Evolutionary conservation across 2,888 invertebrate genomes (phyloP), one percentile per base, ranked within the genome.

Genomic region (Creontiades dilutus): DNA sequence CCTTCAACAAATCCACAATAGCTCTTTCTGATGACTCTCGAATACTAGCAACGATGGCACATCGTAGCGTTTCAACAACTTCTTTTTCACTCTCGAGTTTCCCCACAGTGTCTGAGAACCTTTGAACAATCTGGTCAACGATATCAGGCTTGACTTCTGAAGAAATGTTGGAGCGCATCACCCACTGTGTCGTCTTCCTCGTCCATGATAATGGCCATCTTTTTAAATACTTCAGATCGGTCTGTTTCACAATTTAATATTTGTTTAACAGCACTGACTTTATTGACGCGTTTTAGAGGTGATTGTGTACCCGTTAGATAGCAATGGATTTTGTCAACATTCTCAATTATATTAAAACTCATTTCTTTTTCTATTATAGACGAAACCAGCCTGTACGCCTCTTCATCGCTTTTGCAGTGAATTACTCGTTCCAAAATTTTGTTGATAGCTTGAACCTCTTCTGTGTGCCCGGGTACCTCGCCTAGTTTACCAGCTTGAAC

Each of bases 141-240:
- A 96, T 93, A 90, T 94, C 94, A 0, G 95, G 94, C 92, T 96
- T 95, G 91, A 94, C 94, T 92, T 94, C 94, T 0, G 95, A n/a
- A 95, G 90, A 96, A 94, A 91, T 95, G 95, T 93, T 95, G 95
- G 91, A 96, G 96, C 0, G 96, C 96, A 12, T 95, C 94, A 0
- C 95, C 95, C 13, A 96, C 94, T 0, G 91, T 90, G 28, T 87
- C 91, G 28, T 90, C 90, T 81, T 92, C 92, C 91, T 95, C 94
- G 91, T 95, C 95, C 82, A 96, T 93, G 90, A 96, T 95, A 91
- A 95, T 94, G 27, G 95, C 94, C 28, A 96, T 93, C 92, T 95
- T 95, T 90, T 96, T 95, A 86, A 96, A 94, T 0, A 96, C 94
- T 19, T 95, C 95, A 90, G 95, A 94, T 92, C 94, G 94, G 19